Evolutionary conservation across 2,113 vertebrate species (phyloP).

Genomic region (Upupa epops): DNA sequence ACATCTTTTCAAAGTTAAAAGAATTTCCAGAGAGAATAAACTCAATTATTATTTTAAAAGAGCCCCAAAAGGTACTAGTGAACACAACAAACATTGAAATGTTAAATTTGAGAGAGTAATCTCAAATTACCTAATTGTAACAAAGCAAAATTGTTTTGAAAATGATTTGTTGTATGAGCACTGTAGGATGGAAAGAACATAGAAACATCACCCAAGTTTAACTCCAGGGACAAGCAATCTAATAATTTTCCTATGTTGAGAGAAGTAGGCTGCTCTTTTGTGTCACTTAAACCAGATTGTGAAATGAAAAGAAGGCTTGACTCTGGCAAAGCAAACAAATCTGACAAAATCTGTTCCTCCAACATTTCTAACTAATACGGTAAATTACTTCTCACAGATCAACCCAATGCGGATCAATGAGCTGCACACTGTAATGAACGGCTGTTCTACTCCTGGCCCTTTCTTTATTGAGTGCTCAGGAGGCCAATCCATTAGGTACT

Average conservation of each 20-base stretch:
- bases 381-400: conserved; percentile 16
- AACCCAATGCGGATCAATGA: conserved; percentile 24
- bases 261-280: not conserved
- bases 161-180: not conserved
- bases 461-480: conserved; percentile 47
- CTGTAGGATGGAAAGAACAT: not conserved
- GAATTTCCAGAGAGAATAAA: not conserved
- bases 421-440: conserved; percentile 9
- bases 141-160: not conserved
- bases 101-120: no score
- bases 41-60: not conserved
- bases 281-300: not conserved
- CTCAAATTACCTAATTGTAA: not conserved
- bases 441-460: conserved; percentile 33
- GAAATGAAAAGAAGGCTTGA: not conserved
- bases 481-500: conserved; percentile 46
- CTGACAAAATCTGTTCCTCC: not conserved
- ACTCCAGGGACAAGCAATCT: not conserved
- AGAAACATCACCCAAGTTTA: not conserved
- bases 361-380: conserved; percentile 11
- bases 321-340: not conserved
- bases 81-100: not conserved
- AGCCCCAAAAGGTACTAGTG: not conserved
- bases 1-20: not conserved
- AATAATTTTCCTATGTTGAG: not conserved